Conservation (phyloP, 2,888 invertebrate species). For the Tenthredo livida region DNA sequence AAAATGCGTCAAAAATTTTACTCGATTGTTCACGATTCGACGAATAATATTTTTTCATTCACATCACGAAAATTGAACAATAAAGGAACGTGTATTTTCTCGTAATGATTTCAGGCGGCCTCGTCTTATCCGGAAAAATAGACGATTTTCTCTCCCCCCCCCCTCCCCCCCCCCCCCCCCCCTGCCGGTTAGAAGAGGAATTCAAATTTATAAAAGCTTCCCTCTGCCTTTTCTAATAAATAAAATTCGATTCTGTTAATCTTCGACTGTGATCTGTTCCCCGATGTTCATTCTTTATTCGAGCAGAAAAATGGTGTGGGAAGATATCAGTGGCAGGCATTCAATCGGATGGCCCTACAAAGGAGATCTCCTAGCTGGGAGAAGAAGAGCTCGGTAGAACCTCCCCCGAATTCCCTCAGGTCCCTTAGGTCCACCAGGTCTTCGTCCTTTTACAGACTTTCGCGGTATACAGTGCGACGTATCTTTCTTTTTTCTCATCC, state of each 20-base stretch:
- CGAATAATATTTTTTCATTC: not conserved
- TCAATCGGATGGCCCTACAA: slow-evolving; percentile 41
- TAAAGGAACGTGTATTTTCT: not conserved
- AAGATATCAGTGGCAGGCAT: slow-evolving; percentile 42
- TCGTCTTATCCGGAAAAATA: not conserved
- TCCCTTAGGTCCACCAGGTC: slow-evolving; percentile 8
- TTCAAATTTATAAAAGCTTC: not conserved
- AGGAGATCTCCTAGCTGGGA: slow-evolving; percentile 8
- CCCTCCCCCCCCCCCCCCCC: not conserved
- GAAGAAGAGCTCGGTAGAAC: not conserved
- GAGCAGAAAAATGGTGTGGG: slow-evolving; percentile 21
- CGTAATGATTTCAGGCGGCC: not conserved
- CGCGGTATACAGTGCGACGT: slow-evolving; percentile 1
- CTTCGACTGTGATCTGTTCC: slow-evolving; percentile 23
- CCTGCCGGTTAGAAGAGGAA: not conserved
- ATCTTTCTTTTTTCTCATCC: not conserved
- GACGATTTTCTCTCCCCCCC: not conserved
- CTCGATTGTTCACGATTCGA: not conserved
- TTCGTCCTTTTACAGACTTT: not conserved
- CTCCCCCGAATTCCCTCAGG: slow-evolving; percentile 24
- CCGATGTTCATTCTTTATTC: slow-evolving; percentile 38
- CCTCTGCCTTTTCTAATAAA: not conserved
- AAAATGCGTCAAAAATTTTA: not conserved
- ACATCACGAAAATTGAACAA: not conserved
- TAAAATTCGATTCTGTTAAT: slow-evolving; percentile 39